These are phyloP conservation scores for Hemistola chrysoprasaria DNA, from an alignment of 2,888 invertebrate species.

Conservation along the genomic window DNA sequence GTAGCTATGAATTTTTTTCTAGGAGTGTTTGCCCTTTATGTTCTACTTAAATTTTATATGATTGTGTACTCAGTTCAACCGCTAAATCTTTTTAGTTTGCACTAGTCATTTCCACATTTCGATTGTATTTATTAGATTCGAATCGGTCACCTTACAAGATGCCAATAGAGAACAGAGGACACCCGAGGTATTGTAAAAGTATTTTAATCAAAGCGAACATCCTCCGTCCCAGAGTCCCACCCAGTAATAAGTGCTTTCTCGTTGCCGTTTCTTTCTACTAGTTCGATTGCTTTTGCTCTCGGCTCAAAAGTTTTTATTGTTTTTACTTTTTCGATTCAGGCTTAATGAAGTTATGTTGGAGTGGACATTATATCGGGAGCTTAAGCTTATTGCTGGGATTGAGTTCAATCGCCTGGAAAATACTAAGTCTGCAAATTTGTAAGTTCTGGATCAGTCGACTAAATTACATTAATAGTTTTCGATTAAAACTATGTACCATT, in stretches of 20 bases:
- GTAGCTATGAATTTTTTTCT: no score
- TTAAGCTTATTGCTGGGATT: conserved; percentile 14
- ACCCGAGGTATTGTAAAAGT: conserved; percentile 26
- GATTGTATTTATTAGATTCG: no score
- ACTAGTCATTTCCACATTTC: no score
- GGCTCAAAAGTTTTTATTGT: conserved; percentile 46
- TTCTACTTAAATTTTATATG: no score
- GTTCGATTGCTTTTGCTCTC: conserved; percentile 43
- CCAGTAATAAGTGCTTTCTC: conserved; percentile 45
- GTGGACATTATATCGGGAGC: conserved; percentile 10
- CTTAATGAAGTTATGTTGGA: conserved; percentile 35
- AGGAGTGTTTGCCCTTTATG: no score
- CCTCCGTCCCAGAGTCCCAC: conserved; percentile 26
- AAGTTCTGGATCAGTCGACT: no score
- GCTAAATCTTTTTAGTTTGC: no score
- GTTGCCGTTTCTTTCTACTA: conserved; percentile 42
- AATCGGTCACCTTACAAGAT: no score
- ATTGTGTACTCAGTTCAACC: no score
- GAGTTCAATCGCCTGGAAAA: not conserved
- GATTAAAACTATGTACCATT: no score
- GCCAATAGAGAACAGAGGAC: conserved; percentile 2
- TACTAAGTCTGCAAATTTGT: no score
- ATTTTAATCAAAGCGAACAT: conserved; percentile 44
- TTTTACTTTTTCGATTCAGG: conserved; percentile 42
- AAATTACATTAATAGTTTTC: no score